Evolutionary conservation across 2,888 invertebrate genomes (phyloP), one percentile per base, ranked within the genome.

Genomic region (Apoderus coryli): DNA sequence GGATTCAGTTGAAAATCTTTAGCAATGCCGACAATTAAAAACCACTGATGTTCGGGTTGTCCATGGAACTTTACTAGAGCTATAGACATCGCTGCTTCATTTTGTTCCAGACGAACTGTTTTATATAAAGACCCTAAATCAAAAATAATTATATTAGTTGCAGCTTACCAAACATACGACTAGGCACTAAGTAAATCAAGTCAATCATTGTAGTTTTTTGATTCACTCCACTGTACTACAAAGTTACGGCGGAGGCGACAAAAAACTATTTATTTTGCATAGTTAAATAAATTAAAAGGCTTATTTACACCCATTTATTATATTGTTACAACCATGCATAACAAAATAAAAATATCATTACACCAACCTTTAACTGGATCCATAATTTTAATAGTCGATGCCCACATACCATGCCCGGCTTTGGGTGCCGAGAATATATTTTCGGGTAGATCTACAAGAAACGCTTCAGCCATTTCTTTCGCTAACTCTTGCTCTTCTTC

Each of bases 391-490:
- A 95, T 70, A 35, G 81, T 72, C 0, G 84, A 93, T 1, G 93
- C 93, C 96, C 98, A 98, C 72, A 93, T 79, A 3, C 92, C 93
- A 49, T 66, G 54, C 44, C 95, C 95, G 10, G 96, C 96, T 61
- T 95, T 90, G 0, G 96, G 93, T 0, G 95, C 85, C 0, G 95
- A 89, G 58, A 95, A 99, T 1, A 79, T 65, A 48, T 79, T 81
- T 61, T 98, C 96, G 2, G 95, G 90, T 3, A 95, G 62, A 38
- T 92, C 80, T 56, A 96, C 95, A 2, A 98, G 66, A 48, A 96
- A 93, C 4, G 93, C 89, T 46, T 92, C 89, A 0, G 96, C 96
- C 80, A 98, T 89, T 66, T 98, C 93, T 43, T 82, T 80, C 0
- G 96, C 96, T 30, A 96, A 63, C 45, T 93, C 89, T 40, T 86